Conservation (phyloP, 1,140 invertebrate species). For the Philopotamus ludificatus region DNA sequence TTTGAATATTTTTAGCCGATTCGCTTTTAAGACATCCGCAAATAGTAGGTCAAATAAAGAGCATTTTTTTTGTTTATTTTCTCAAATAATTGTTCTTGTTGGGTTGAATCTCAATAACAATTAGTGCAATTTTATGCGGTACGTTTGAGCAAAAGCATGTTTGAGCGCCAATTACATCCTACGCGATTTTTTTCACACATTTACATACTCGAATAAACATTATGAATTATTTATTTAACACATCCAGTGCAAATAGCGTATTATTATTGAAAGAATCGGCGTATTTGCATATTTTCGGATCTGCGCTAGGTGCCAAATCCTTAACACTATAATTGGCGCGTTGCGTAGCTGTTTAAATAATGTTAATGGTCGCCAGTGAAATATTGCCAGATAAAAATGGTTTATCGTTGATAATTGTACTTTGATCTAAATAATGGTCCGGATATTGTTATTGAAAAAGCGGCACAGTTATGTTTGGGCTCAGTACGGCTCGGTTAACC, state of each 20-base stretch:
- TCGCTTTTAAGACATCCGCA: too few relatives aligned
- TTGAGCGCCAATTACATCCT: too few relatives aligned
- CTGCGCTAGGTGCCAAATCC: not conserved
- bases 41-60: too few relatives aligned
- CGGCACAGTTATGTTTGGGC: slow-evolving; percentile 21
- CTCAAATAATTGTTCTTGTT: too few relatives aligned
- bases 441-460: slow-evolving; percentile 37
- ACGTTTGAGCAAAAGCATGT: too few relatives aligned
- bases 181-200: too few relatives aligned
- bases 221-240: not conserved
- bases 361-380: slow-evolving; percentile 8
- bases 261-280: not conserved
- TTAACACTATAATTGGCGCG: not conserved
- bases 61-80: too few relatives aligned
- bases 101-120: too few relatives aligned
- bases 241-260: not conserved
- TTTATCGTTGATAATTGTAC: slow-evolving; percentile 36
- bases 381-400: slow-evolving; percentile 29
- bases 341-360: slow-evolving; percentile 1
- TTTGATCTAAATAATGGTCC: slow-evolving; percentile 36
- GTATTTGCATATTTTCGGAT: not conserved
- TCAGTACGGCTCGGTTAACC: slow-evolving; percentile 17
- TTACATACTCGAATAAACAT: too few relatives aligned
- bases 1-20: too few relatives aligned
- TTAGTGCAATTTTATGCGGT: too few relatives aligned